Evolutionary conservation across 2,888 invertebrate genomes (phyloP), one percentile per base, ranked within the genome.

Genomic region (Xylophagus ater): DNA sequence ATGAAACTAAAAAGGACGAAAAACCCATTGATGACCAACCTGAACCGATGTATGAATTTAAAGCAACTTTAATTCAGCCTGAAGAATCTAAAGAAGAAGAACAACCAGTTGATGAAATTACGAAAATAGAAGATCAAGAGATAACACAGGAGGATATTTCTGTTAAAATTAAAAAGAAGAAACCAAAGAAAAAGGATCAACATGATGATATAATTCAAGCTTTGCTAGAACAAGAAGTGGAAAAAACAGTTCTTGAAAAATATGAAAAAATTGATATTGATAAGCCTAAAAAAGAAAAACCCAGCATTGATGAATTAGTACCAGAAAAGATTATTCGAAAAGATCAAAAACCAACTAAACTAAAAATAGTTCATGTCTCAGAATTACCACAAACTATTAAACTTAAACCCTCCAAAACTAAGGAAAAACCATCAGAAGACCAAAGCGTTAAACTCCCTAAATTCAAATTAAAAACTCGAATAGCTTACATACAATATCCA

Each of bases 381-480:
- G 66, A 73, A 42, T 60, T 70, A 3, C 74, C 80, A 2, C 73
- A 75, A 35, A 70, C 74, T 53, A 65, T 82, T 1, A 82, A 83
- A 63, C 59, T 84, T 9, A 81, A 72, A 53, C 53, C 58, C 17
- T 46, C 51, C 1, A 64, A 64, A 47, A 58, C 57, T 4, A 59
- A 58, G 46, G 58, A 58, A 21, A 58, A 78, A 53, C 68, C 73
- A 2, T 47, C 58, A 3, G 64, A 67, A 26, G 66, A 70, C 37
- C 69, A 71, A 33, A 69, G 71, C 50, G 56, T 77, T 26, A 78
- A 78, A 1, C 74, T 80, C 57, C 70, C 82, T 13, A 69, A 78
- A 53, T 59, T 62, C 40, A 53, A 56, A n/a, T 63, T 85, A 1
- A 81, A 80, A 53, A 81, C 83, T 53, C 72, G 80, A 41, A 78